Evolutionary conservation across 2,797 vertebrate species (phyloP).

Genomic region (Gouania willdenowi): DNA sequence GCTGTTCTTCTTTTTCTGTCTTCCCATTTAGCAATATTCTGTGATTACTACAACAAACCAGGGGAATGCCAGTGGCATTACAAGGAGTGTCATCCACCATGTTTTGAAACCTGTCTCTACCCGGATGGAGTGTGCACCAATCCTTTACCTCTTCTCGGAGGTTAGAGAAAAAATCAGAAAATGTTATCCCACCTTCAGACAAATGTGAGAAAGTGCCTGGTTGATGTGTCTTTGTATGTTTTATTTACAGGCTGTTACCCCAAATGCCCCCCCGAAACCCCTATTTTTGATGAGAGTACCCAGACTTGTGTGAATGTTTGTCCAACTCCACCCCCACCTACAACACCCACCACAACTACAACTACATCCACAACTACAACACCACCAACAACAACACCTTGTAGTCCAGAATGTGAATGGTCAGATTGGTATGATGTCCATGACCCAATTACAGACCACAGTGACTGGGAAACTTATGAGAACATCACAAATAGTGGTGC

Average conservation of each 20-base stretch:
- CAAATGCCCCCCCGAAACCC: constrained; percentile 81
- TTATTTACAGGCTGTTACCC: constrained; percentile 91
- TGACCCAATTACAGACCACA: not conserved
- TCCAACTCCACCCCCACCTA: not conserved
- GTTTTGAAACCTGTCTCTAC: constrained; percentile 74
- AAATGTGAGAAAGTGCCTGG: too few species aligned
- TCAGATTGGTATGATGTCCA: constrained; percentile 67
- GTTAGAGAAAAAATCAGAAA: constrained; percentile 40
- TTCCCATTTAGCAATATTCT: constrained; percentile 72
- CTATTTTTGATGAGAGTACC: constrained; percentile 83
- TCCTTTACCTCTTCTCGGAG: constrained; percentile 70
- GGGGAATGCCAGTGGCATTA: constrained; percentile 76
- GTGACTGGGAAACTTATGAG: constrained; percentile 71
- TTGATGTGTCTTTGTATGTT: not conserved
- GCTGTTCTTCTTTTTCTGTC: too few species aligned
- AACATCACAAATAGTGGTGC: constrained; percentile 55
- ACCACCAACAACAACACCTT: constrained; percentile 13
- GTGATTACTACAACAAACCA: constrained; percentile 73
- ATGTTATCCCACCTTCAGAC: too few species aligned
- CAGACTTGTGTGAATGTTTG: constrained; percentile 62
- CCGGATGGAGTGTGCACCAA: constrained; percentile 52
- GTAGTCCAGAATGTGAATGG: constrained; percentile 56
- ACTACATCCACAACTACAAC: not conserved
- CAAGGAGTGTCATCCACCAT: constrained; percentile 67
- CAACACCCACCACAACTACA: not conserved